phyloP scores from a whole-genome alignment of 2,797 vertebrate genomes.

The Anisognathus igniventris region DNA sequence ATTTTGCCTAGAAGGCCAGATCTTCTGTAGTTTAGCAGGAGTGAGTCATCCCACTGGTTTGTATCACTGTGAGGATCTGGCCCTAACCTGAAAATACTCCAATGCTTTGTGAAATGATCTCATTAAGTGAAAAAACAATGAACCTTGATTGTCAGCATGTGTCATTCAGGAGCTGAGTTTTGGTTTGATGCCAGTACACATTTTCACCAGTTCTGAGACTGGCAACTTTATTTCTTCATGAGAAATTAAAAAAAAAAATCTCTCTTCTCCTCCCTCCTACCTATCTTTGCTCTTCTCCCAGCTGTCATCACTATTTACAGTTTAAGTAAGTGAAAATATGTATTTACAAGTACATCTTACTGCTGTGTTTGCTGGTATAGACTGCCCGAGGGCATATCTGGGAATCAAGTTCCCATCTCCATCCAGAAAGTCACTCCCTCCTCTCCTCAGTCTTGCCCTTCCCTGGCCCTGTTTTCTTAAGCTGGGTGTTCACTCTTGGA shows the following conservation, averaged over 20 bases:
- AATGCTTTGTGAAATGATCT: not conserved
- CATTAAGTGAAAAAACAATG: not conserved
- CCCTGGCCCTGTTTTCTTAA: not conserved
- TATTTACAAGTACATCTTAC: conserved; percentile 2
- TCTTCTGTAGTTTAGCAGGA: not conserved
- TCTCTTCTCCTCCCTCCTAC: not conserved
- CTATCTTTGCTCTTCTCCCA: not conserved
- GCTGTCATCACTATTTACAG: conserved; percentile 11
- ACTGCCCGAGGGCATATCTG: not conserved
- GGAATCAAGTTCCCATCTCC: not conserved
- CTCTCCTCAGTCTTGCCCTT: not conserved
- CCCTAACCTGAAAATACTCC: not conserved
- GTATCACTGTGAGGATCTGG: not conserved
- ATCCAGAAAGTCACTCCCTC: not conserved
- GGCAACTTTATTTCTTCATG: not conserved
- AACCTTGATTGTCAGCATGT: not conserved
- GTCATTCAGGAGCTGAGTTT: not conserved
- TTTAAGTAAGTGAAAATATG: conserved; percentile 11
- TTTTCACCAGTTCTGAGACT: not conserved
- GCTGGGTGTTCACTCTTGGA: not conserved
- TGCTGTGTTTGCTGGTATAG: conserved; percentile 6
- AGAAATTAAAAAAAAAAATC: not conserved
- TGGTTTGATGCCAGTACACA: not conserved
- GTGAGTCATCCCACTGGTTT: not conserved
- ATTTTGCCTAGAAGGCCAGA: not conserved